phyloP scores from a whole-genome alignment of 2,888 invertebrate species.

The Celastrina argiolus region DNA sequence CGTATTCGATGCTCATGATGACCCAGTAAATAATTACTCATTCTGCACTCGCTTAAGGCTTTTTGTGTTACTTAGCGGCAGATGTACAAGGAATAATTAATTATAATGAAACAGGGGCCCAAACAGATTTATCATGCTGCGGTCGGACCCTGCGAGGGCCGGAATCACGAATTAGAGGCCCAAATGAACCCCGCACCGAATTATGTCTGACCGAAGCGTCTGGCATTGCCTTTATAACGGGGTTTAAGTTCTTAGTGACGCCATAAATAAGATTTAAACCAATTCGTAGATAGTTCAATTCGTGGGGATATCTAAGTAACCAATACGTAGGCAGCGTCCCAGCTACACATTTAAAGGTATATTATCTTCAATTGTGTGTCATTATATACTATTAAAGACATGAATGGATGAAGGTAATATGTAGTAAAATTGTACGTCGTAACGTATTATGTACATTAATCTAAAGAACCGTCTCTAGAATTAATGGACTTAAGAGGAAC shows the following conservation, averaged over 20 bases:
- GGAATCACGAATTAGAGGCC: slow-evolving; percentile 49
- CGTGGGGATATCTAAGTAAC: too few relatives aligned
- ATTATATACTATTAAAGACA: too few relatives aligned
- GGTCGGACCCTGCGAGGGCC: slow-evolving; percentile 40
- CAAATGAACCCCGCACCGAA: slow-evolving; percentile 32
- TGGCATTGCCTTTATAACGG: slow-evolving; percentile 10
- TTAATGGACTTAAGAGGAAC: too few relatives aligned
- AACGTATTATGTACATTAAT: too few relatives aligned
- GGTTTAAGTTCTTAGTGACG: slow-evolving; percentile 6
- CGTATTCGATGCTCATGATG: background rate
- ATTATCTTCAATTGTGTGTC: too few relatives aligned
- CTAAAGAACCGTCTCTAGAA: too few relatives aligned
- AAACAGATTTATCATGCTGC: slow-evolving; percentile 47
- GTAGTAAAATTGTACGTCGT: too few relatives aligned
- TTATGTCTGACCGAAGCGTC: slow-evolving; percentile 21
- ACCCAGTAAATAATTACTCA: slow-evolving; percentile 14
- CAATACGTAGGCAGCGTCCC: too few relatives aligned
- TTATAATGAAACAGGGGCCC: slow-evolving; percentile 48
- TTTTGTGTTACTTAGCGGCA: slow-evolving; percentile 26
- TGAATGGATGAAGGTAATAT: too few relatives aligned
- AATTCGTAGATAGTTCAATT: too few relatives aligned
- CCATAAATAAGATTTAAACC: background rate
- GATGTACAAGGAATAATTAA: slow-evolving; percentile 47
- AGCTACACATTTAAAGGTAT: too few relatives aligned
- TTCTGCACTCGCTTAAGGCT: slow-evolving; percentile 9